Conservation (phyloP, 2,888 invertebrate species). For the Cepaea hortensis region DNA sequence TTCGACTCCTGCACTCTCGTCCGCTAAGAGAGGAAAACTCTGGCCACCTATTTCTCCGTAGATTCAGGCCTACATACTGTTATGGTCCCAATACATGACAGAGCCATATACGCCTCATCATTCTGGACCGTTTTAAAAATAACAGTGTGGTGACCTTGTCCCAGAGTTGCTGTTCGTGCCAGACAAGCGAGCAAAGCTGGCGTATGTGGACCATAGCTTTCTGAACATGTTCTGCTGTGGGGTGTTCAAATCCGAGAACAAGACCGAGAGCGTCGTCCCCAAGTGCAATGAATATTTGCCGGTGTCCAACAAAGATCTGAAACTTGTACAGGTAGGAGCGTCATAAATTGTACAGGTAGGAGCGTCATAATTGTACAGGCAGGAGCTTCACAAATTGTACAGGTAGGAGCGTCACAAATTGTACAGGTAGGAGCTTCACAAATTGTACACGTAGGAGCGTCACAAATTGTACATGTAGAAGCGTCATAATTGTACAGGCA, state of each 20-base stretch:
- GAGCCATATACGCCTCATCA: too few species aligned
- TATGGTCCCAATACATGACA: too few species aligned
- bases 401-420: background rate
- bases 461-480: background rate
- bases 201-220: background rate
- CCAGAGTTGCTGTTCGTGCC: too few species aligned
- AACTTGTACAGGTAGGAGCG: conserved; percentile 21
- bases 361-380: too few species aligned
- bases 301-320: background rate
- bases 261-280: background rate
- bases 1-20: too few species aligned
- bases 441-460: background rate
- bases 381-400: background rate
- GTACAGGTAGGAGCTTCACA: background rate
- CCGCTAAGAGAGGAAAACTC: too few species aligned
- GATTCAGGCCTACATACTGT: too few species aligned
- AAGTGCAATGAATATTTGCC: background rate
- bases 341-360: background rate
- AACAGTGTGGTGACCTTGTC: too few species aligned
- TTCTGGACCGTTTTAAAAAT: too few species aligned
- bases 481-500: too few species aligned
- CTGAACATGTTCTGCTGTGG: background rate
- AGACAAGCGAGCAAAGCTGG: background rate
- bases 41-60: too few species aligned
- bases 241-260: background rate